Percentiles rank a stretch among this genome's conserved stretches.
Conservation (phyloP, 2,888 invertebrate genomes). For the Maniola hyperantus region DNA sequence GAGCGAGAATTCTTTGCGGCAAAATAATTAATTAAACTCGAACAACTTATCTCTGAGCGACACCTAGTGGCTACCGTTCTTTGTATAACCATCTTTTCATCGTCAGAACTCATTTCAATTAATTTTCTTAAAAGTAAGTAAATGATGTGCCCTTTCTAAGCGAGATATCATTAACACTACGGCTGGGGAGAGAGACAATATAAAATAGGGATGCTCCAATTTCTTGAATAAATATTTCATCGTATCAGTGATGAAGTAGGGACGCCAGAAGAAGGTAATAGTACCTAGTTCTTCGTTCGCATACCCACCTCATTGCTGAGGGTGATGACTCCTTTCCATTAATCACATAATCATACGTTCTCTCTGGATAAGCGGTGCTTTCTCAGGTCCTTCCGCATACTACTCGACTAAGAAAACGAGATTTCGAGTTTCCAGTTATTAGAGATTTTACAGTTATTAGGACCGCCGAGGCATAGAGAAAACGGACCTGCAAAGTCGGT, state of each 20-base stretch:
- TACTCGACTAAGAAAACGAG: no score
- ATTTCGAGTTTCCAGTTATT: no score
- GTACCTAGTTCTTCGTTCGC: background rate
- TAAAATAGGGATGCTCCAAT: slow-evolving; percentile 22
- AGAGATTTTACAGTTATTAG: no score
- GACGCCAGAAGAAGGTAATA: background rate
- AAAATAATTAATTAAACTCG: slow-evolving; percentile 80
- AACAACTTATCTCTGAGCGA: slow-evolving; percentile 78
- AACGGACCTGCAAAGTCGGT: no score
- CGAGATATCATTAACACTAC: slow-evolving; percentile 80
- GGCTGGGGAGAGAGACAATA: slow-evolving; percentile 47
- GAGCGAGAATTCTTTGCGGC: slow-evolving; percentile 70
- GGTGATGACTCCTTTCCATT: no score
- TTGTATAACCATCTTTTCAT: slow-evolving; percentile 79
- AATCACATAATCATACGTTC: no score
- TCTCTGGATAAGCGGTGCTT: no score
- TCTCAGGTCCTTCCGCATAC: no score
- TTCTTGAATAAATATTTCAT: slow-evolving; percentile 16
- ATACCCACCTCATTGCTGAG: no score
- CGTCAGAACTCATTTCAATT: slow-evolving; percentile 82
- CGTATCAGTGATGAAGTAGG: background rate
- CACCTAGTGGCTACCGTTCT: slow-evolving; percentile 77
- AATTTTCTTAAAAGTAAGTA: slow-evolving; percentile 81
- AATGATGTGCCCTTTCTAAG: slow-evolving; percentile 80
- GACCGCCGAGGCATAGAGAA: no score